Percentiles rank a stretch among this genome's conserved stretches.
Conservation (phyloP, 1,140 invertebrate species). For the Psilanteris sp. region DNA sequence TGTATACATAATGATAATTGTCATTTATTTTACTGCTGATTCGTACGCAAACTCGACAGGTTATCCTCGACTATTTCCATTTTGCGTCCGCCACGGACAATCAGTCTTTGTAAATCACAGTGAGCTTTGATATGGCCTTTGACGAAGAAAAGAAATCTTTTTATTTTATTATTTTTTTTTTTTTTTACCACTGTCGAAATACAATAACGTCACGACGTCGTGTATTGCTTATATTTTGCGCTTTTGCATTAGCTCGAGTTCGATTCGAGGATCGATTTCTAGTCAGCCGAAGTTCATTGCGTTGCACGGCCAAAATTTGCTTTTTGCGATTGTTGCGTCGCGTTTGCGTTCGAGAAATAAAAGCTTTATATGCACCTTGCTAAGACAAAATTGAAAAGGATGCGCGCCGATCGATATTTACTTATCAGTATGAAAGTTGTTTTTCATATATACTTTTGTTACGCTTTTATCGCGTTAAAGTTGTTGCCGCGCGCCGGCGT, state of each 20-base stretch:
- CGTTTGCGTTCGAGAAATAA: conserved; percentile 28
- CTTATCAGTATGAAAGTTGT: too few relatives aligned
- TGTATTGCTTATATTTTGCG: conserved; percentile 59
- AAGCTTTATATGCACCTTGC: too few relatives aligned
- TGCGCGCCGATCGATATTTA: too few relatives aligned
- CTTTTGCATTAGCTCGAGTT: conserved; percentile 55
- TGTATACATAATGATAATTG: too few relatives aligned
- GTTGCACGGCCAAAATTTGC: conserved; percentile 42
- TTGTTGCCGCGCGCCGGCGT: too few relatives aligned
- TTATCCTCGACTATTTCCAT: conserved; percentile 56
- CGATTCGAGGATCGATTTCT: conserved; percentile 58
- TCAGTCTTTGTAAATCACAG: conserved; percentile 79
- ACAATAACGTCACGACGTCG: conserved; percentile 45
- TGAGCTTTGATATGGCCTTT: conserved; percentile 78
- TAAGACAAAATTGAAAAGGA: too few relatives aligned
- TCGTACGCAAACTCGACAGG: conserved; percentile 44
- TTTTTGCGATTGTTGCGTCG: conserved; percentile 25
- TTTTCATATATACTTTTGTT: too few relatives aligned
- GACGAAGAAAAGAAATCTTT: conserved; percentile 47
- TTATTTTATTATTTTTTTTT: conserved; percentile 33
- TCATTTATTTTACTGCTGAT: background rate
- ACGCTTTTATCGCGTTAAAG: too few relatives aligned
- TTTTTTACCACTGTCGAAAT: conserved; percentile 55
- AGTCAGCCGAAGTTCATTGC: conserved; percentile 39
- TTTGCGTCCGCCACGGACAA: conserved; percentile 66